Conservation (phyloP, 2,888 invertebrate species). For the Acronicta aceris region DNA sequence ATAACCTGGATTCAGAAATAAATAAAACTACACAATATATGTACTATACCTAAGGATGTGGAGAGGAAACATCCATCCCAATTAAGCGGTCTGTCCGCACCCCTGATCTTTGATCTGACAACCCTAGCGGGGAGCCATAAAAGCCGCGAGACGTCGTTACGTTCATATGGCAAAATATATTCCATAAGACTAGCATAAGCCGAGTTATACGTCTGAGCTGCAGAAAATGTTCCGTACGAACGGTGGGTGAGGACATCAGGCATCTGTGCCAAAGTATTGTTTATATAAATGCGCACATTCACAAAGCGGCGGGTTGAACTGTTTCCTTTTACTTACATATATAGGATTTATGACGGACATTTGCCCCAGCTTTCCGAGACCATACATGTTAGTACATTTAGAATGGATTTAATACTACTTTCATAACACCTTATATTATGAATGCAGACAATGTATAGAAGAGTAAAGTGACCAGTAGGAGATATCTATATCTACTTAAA, state of each 20-base stretch:
- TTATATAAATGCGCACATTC: constrained; percentile 26
- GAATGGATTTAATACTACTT: neutral
- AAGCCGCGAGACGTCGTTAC: constrained; percentile 43
- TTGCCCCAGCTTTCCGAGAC: neutral
- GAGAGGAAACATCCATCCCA: constrained; percentile 18
- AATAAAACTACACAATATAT: no score
- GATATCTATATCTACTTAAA: no score
- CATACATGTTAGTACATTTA: neutral
- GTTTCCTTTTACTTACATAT: neutral
- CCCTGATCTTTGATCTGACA: constrained; percentile 32
- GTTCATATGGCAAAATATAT: constrained; percentile 46
- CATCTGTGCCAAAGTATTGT: constrained; percentile 45
- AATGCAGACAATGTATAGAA: no score
- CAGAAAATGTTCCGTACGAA: constrained; percentile 32
- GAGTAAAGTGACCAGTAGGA: no score
- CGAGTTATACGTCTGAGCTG: constrained; percentile 32
- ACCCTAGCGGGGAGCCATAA: constrained; percentile 46
- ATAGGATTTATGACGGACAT: neutral
- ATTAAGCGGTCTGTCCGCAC: constrained; percentile 31
- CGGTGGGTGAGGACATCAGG: constrained; percentile 31
- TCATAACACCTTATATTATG: no score
- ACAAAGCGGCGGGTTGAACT: constrained; percentile 3
- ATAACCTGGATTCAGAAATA: no score
- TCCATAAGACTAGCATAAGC: constrained; percentile 44
- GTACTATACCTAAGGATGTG: neutral